Evolutionary conservation across 2,888 invertebrate genomes (phyloP), one percentile per base, ranked within the genome.

Genomic region (Heteromurus nitidus): DNA sequence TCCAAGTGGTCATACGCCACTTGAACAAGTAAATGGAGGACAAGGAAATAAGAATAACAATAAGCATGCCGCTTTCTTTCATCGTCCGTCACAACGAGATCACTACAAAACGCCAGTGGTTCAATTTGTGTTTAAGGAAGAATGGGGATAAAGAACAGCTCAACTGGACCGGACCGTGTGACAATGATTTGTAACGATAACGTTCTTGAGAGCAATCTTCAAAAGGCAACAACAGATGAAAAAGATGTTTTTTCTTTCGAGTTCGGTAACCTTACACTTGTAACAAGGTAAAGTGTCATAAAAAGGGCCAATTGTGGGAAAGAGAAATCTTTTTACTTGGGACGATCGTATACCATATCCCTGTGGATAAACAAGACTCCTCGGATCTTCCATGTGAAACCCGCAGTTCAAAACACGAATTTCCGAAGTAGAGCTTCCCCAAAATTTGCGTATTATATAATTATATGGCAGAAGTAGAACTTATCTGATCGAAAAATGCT

Each of bases 1-100:
- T 65, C 65, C 53, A 74, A 74, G 74, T 74, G 65, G 74, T 74
- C 74, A 74, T 24, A 55, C 26, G 55, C 13, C 13, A 22, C 18
- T 55, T 47, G 11, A 11, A 16, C 11, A 47, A 47, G 47, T 47
- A 47, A 47, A 47, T 47, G n/a, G n/a, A 60, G 36, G 44, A 20
- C 16, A 50, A 50, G 50, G 3, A 53, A 53, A 53, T 53, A 50
- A 5, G 18, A 44, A 11, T 16, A 3, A 3, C n/a, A 5, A 47
- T 3, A 47, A n/a, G 3, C 47, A 47, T 47, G n/a, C 47, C 47
- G 47, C 47, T 16, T n/a, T n/a, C n/a, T n/a, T 36, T 36, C 36
- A 36, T 36, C 7, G 36, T n/a, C n/a, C n/a, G n/a, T 5, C 13
- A 36, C 36, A 36, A 36, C 7, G 5, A 36, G 36, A 9, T 36